Evolutionary conservation across 2,797 vertebrate species (phyloP), one percentile per base, ranked within the genome.

Genomic region (Orientallactaga sibirica): DNA sequence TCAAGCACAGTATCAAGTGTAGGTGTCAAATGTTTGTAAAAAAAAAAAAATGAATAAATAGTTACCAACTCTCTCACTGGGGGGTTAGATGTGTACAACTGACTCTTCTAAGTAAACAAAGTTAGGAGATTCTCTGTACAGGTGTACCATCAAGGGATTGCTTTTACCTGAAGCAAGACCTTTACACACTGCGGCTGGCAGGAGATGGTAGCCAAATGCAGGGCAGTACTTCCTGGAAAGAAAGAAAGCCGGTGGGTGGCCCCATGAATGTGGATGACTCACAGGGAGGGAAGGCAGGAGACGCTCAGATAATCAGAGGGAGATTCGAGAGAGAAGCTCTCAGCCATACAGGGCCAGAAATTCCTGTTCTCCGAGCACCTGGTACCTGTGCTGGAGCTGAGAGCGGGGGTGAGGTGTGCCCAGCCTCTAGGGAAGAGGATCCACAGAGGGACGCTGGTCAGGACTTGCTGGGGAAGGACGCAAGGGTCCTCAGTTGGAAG

Each of bases 101-200:
- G 76, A 37, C 78, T 43, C 14, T 24, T 37, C 41, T 18, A 62
- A 48, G 1, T 41, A 79, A 55, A 55, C 58, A 29, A 75, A 48
- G 41, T 62, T 24, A 62, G 75, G 52, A 62, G 20, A 43, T 19
- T 41, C 71, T 58, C 86, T 74, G 74, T 55, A 4, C 9, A 37
- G 64, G 52, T 73, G 33, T 71, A 58, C 14, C 16, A 58, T 16
- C 22, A 5, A 27, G 33, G 24, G 58, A 18, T 43, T 37, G 37
- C 33, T 93, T 80, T 94, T 93, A 98, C 98, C 98, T 98, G 98
- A 80, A 98, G 96, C 58, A 98, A 97, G 64, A 98, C 97, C 94
- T 98, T 98, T 67, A 98, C 98, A 0, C 98, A 98, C 80, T 98
- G 98, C 2, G 98, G 98, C 90, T 98, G 98, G 94, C 98, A 98